Evolutionary conservation across 2,888 invertebrate genomes (phyloP), one percentile per base, ranked within the genome.

Genomic region (Amphiduros pacificus): DNA sequence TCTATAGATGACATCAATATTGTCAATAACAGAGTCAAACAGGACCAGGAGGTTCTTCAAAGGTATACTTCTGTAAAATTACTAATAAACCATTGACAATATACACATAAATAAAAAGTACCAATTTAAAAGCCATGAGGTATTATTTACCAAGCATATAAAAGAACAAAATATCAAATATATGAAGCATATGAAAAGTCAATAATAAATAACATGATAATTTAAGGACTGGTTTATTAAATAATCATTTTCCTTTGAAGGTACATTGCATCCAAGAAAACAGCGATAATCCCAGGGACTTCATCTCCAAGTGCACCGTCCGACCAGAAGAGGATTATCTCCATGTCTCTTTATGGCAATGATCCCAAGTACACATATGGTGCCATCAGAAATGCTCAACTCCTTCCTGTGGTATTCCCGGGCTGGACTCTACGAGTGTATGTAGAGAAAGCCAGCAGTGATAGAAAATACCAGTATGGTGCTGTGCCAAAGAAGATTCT

Each of bases 371-470:
- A 70, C 63, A 62, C 64, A 5, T 40, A 61, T 6, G 70, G 70
- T 3, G 67, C 63, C 2, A 26, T 70, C 17, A 36, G 63, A 31
- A 70, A 70, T 52, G 69, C 69, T 28, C 59, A 66, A 48, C 55
- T 70, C 29, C 31, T 64, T 17, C 57, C 53, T 20, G 36, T 56
- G 27, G 57, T 65, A 24, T 69, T 70, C 54, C 70, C 70, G 5
- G 70, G 67, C 1, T 70, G 70, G 70, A 70, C 55, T 29, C 50
- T 70, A n/a, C 48, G 70, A 20, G 40, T 70, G 14, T 70, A 70
- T 54, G 56, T 61, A 9, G 67, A 69, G 61, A 52, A 53, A 1
- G 61, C 64, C 2, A 41, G 41, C 4, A 53, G 49, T 24, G 22
- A 55, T 29, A 40, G 49, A 24, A 11, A 27, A n/a, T 41, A 55